phyloP scores from a whole-genome alignment of 23 tunicate species.

The Styela clava region DNA sequence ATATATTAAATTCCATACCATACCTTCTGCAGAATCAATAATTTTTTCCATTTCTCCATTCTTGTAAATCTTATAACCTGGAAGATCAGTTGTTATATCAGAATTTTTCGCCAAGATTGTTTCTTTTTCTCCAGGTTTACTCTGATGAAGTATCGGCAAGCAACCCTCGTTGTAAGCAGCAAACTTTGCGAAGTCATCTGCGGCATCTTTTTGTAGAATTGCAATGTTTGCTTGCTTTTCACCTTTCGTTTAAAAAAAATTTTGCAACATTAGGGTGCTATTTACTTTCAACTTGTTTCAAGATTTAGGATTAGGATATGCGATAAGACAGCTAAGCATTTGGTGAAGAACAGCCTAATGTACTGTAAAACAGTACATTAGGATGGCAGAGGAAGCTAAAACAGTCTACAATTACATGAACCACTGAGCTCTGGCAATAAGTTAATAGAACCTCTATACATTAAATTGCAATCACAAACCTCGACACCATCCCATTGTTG shows the following conservation, averaged over 20 bases:
- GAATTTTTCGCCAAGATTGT: slow-evolving; percentile 32
- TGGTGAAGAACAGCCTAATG: no score
- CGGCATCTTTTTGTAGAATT: slow-evolving; percentile 44
- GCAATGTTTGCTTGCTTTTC: slow-evolving; percentile 83
- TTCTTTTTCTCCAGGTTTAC: slow-evolving; percentile 76
- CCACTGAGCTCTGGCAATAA: no score
- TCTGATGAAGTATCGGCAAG: slow-evolving; percentile 57
- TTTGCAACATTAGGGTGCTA: not conserved
- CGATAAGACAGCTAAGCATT: no score
- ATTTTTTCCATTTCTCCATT: slow-evolving; percentile 32
- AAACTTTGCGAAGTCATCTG: slow-evolving; percentile 57
- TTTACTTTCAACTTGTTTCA: no score
- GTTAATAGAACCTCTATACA: no score
- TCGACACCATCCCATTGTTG: slow-evolving; percentile 22
- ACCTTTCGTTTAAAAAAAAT: slow-evolving; percentile 41
- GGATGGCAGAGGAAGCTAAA: no score
- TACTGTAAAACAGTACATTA: no score
- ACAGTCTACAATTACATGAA: no score
- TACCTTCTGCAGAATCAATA: slow-evolving; percentile 46
- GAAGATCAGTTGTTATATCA: slow-evolving; percentile 74
- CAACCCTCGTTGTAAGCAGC: slow-evolving; percentile 56
- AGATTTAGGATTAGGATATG: no score
- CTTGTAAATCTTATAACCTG: slow-evolving; percentile 35
- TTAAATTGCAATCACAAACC: slow-evolving; percentile 28
- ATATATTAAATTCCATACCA: no score